Percentiles rank a stretch among this genome's conserved stretches.
Evolutionary conservation across 2,888 invertebrate genomes (phyloP).

Genomic region (Agrilus mali): DNA sequence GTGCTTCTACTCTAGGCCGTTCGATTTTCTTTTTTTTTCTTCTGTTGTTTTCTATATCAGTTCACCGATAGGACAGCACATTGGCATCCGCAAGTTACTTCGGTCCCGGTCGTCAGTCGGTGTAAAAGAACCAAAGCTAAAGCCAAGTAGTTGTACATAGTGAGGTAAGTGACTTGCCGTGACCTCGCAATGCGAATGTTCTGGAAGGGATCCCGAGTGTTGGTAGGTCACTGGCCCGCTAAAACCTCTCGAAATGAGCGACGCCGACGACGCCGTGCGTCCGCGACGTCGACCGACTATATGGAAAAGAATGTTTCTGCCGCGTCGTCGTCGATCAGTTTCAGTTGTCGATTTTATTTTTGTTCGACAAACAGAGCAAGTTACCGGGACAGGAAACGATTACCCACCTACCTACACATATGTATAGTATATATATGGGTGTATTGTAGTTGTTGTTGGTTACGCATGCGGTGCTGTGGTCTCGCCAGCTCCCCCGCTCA

Average conservation of each 20-base stretch:
- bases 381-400: constrained; percentile 18
- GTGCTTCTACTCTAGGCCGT: too few species aligned
- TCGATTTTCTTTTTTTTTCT: too few species aligned
- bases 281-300: constrained; percentile 9
- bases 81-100: too few species aligned
- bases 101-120: too few species aligned
- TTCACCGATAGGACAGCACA: too few species aligned
- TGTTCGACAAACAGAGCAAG: constrained; percentile 17
- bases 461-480: too few species aligned
- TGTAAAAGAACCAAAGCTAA: background rate
- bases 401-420: too few species aligned
- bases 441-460: background rate
- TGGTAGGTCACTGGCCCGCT: constrained; percentile 34
- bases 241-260: constrained; percentile 25
- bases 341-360: constrained; percentile 15
- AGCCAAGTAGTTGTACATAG: constrained; percentile 29
- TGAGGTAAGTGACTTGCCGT: constrained; percentile 54
- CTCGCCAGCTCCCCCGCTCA: too few species aligned
- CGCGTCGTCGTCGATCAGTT: too few species aligned
- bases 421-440: too few species aligned
- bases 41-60: too few species aligned
- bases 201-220: constrained; percentile 20
- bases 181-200: constrained; percentile 38
- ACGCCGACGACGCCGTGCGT: constrained; percentile 5
- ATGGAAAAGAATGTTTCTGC: constrained; percentile 11